Evolutionary conservation across 2,888 invertebrate species (phyloP).

Genomic region (Archaeoteleia sp.): DNA sequence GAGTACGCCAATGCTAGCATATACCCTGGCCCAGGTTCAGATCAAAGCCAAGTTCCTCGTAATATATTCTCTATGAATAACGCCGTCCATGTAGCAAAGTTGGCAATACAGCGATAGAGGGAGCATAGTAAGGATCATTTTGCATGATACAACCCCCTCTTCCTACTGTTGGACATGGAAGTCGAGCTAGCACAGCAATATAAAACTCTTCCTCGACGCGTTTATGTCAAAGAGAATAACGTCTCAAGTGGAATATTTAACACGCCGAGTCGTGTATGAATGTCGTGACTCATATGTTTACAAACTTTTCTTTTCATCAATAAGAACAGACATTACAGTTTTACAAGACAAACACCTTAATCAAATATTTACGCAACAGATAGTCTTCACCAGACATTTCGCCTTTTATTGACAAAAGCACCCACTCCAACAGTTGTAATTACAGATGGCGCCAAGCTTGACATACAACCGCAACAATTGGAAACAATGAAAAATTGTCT

Average conservation of each 20-base stretch:
- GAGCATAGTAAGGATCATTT: slow-evolving; percentile 33
- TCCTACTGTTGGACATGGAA: slow-evolving; percentile 24
- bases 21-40: slow-evolving; percentile 64
- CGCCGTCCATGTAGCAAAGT: slow-evolving; percentile 47
- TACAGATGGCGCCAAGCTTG: no score
- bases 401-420: no score
- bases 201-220: slow-evolving; percentile 29
- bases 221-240: slow-evolving; percentile 39
- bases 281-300: no score
- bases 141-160: slow-evolving; percentile 44
- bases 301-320: no score
- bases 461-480: no score
- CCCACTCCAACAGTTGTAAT: no score
- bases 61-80: slow-evolving; percentile 72
- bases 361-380: no score
- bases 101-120: slow-evolving; percentile 8
- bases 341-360: no score
- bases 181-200: slow-evolving; percentile 51
- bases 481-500: no score
- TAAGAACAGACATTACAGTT: no score
- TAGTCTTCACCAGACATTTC: no score
- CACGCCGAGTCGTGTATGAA: slow-evolving; percentile 1
- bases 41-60: slow-evolving; percentile 68
- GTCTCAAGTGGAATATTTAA: slow-evolving; percentile 44
- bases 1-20: slow-evolving; percentile 57